Percentiles rank a stretch among this genome's conserved stretches.
These are phyloP conservation scores for Corythornis cristatus DNA, from an alignment of 2,113 vertebrate species.

Conservation along the genomic window DNA sequence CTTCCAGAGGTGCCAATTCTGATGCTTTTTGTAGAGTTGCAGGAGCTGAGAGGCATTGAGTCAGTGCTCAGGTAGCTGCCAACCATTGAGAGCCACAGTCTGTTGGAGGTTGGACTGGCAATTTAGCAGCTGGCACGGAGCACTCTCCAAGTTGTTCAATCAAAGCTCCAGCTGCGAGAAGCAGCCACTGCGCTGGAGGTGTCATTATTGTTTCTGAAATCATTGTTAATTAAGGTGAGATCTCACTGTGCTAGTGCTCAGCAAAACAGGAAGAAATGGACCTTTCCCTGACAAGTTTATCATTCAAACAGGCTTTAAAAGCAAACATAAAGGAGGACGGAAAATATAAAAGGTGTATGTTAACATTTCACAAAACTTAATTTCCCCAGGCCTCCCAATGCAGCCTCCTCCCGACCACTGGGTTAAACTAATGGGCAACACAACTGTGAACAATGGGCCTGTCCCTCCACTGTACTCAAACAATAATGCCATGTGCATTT, in stretches of 20 bases:
- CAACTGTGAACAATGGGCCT: not conserved
- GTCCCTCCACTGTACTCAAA: not conserved
- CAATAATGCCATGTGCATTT: not conserved
- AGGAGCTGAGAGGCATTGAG: not conserved
- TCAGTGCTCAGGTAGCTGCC: not conserved
- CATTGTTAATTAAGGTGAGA: conserved; percentile 4
- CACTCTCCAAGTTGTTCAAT: not conserved
- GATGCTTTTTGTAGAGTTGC: not conserved
- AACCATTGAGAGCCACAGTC: fast-evolving
- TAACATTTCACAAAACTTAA: not conserved
- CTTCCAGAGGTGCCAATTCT: not conserved
- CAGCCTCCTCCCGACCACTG: not conserved
- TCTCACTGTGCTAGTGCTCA: not conserved
- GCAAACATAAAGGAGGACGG: not conserved
- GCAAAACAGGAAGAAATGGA: not conserved
- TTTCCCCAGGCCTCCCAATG: not conserved
- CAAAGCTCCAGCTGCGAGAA: conserved; percentile 2
- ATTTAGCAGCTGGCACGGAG: not conserved
- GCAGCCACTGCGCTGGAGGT: not conserved
- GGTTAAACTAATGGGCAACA: not conserved
- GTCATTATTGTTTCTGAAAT: not conserved
- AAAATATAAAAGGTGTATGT: not conserved
- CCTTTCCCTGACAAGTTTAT: conserved; percentile 6
- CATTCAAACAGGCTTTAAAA: not conserved
- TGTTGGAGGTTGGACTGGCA: not conserved